Evolutionary conservation across 2,888 invertebrate species (phyloP), one percentile per base, ranked within the genome.

Genomic region (Allophyes oxyacanthae): DNA sequence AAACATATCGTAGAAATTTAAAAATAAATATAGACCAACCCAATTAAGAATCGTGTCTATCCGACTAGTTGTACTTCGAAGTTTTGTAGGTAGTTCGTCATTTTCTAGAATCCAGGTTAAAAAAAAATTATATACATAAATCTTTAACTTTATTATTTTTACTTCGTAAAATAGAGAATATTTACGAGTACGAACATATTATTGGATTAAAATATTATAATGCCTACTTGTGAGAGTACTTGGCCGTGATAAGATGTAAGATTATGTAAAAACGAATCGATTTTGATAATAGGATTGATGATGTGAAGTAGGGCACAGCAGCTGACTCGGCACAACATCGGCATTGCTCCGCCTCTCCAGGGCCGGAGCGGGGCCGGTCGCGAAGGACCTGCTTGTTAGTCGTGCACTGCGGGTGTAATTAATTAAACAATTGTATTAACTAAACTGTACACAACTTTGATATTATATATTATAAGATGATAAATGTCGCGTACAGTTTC

Each of bases 221-320:
- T 20, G 20, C 20, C 20, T 10, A 6, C 10, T 10, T 13, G 11
- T 6, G 7, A 13, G 11, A 13, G 13, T n/a, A 33, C 26, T 38
- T 10, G 11, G 10, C 5, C 6, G 28, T 14, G 11, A 0, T 28
- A 38, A 33, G 8, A 11, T 30, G 6, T 34, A 32, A 37, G n/a
- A 58, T 36, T 46, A 32, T 37, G 36, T 1, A 34, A 56, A 41
- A 37, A 25, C 10, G 7, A 20, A 59, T 15, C 30, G 30, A 48
- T 53, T 48, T 52, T 46, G 36, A 33, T 51, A 53, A 43, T 30
- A 62, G 33, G 42, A 45, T 49, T 40, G 34, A 62, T 61, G 48
- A 33, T 36, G 30, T 25, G 20, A 40, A 44, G 15, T 32, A 11
- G 32, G 34, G 2, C 14, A 37, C 26, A 25, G 49, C 43, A n/a